Evolutionary conservation across 2,797 vertebrate species (phyloP).

Genomic region (Lophura swinhoii): DNA sequence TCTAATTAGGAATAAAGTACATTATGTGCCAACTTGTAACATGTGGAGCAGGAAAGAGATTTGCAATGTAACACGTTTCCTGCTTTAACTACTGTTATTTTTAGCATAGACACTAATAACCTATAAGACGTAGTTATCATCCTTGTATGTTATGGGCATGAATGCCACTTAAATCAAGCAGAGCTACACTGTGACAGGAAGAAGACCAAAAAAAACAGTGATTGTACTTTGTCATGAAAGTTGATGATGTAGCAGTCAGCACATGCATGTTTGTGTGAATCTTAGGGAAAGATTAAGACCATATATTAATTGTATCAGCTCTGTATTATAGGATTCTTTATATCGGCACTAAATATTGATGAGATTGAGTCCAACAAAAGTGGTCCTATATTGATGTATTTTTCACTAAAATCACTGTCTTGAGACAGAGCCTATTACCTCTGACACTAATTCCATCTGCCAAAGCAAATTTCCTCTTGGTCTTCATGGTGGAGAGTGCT

Average conservation of each 20-base stretch:
- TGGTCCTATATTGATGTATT: not conserved
- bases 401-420: not conserved
- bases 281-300: not conserved
- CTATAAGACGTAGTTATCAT: not conserved
- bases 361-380: not conserved
- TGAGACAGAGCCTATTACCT: not conserved
- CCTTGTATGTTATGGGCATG: not conserved
- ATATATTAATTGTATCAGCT: not conserved
- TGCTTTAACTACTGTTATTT: not conserved
- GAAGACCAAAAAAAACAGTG: not conserved
- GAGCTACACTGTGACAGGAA: not conserved
- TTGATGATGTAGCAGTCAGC: not conserved
- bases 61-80: not conserved
- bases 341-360: not conserved
- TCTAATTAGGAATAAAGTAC: constrained; percentile 41
- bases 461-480: not conserved
- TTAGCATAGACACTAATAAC: not conserved
- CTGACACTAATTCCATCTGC: not conserved
- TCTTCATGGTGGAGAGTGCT: not conserved
- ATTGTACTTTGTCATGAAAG: too few species aligned
- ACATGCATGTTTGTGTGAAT: not conserved
- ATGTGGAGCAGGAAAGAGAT: not conserved
- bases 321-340: not conserved
- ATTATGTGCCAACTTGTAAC: not conserved
- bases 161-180: not conserved